Base-by-base conservation (phyloP, 2,888 invertebrate species). In the Tryphoninae sp. region DNA sequence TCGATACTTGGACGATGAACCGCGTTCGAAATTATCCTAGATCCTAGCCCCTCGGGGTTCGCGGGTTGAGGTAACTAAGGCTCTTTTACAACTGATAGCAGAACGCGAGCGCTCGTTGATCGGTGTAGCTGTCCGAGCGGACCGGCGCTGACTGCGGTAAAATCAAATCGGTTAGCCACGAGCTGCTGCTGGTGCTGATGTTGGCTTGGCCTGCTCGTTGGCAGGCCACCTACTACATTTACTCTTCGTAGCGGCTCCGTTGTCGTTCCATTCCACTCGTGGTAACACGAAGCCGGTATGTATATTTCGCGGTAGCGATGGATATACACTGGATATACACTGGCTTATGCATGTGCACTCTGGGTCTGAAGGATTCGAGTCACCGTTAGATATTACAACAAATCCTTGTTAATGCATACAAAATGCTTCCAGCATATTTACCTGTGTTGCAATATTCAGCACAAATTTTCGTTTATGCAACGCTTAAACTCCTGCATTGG, bases 131-230 rank as follows among this genome's bases (percentile, higher is more conserved):
- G 85, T 86, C 86, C 86, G 87, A 87, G 83, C 86, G 84, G 86
- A 86, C 87, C 85, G 86, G 86, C 87, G 86, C 84, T 86, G 86
- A 87, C 86, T 88, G 89, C 85, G 83, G 84, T 83, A 83, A 85
- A 83, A 85, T 83, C 81, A 81, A 86, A 86, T 87, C 86, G 87
- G 85, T 80, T 84, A 67, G 75, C 83, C 83, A 81, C 72, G 74
- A 82, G 79, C 78, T 61, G 26, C 53, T 23, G 62, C 76, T 62
- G 71, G 55, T 72, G 58, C 72, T 78, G 64, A 55, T 69, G 71
- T 68, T 67, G 76, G 55, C 59, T 26, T 42, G 55, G 16, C 49
- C 49, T 77, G 61, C 55, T 74, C 49, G 58, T 71, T 65, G 75
- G 71, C 72, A 72, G 65, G 45, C 59, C 7, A 51, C 42, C 72